A percentile compares a stretch with the other conserved stretches of the same genome.
Conservation (phyloP, 2,113 vertebrate species). For the Sturnus vulgaris region DNA sequence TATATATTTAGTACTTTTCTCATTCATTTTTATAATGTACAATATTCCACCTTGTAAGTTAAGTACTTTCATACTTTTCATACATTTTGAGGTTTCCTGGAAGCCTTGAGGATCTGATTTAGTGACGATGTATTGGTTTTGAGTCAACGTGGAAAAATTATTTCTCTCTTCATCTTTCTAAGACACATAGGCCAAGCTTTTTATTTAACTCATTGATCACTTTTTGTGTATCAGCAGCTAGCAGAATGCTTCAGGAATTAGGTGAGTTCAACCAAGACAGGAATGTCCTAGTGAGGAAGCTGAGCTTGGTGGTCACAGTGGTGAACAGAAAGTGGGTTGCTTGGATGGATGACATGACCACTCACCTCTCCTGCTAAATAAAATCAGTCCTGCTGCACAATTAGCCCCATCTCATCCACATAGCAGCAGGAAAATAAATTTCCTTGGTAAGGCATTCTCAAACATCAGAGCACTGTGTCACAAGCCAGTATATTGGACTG, state of each 20-base stretch:
- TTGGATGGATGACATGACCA: fast-evolving
- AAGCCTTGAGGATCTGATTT: neutral
- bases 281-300: fast-evolving
- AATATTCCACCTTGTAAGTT: neutral
- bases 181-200: neutral
- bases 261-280: neutral
- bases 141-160: neutral
- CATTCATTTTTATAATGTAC: neutral
- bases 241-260: neutral
- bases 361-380: neutral
- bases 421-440: neutral
- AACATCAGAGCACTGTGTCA: neutral
- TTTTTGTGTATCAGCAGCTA: neutral
- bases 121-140: neutral
- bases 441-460: neutral
- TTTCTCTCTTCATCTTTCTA: neutral
- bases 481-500: neutral
- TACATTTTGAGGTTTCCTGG: neutral
- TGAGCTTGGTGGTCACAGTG: neutral
- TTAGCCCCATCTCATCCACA: neutral
- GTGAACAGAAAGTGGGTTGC: neutral
- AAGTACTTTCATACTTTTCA: neutral
- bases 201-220: neutral
- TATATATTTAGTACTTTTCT: neutral
- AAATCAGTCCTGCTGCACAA: neutral